phyloP scores from a whole-genome alignment of 2,113 vertebrate genomes.

The Cariama cristata region DNA sequence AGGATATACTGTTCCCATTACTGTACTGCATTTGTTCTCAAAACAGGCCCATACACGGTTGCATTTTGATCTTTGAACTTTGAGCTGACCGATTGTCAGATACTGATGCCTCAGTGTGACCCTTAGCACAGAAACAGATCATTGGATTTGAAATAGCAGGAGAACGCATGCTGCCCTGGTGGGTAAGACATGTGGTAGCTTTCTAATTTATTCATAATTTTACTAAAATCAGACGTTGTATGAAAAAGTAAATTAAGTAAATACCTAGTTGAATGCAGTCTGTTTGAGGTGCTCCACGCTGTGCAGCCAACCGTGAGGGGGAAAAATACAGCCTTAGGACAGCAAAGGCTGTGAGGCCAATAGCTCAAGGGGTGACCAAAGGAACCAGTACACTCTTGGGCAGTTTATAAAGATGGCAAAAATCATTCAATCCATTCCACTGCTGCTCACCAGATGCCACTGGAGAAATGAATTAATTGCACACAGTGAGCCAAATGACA shows the following conservation, averaged over 20 bases:
- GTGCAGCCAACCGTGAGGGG: neutral
- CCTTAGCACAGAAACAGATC: neutral
- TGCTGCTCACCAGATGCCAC: neutral
- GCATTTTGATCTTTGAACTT: constrained; percentile 24
- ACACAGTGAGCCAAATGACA: neutral
- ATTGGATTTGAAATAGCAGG: neutral
- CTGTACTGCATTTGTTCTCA: constrained; percentile 1
- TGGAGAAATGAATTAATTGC: neutral
- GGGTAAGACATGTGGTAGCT: neutral
- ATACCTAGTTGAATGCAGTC: constrained; percentile 9
- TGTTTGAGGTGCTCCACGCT: neutral
- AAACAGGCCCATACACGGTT: rapidly evolving
- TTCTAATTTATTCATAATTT: constrained; percentile 39
- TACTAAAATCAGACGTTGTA: neutral
- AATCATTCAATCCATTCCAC: constrained; percentile 11
- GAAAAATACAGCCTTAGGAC: neutral
- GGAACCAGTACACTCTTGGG: neutral
- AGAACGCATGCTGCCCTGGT: neutral
- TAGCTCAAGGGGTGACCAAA: neutral
- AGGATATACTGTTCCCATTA: neutral
- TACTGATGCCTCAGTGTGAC: neutral
- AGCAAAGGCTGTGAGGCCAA: neutral
- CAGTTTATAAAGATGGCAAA: constrained; percentile 20
- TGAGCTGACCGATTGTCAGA: neutral
- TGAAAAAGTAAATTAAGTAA: constrained; percentile 45